These are phyloP conservation scores for Malacoctenus gilli DNA, from an alignment of 2,797 vertebrate species.

Conservation along the genomic window DNA sequence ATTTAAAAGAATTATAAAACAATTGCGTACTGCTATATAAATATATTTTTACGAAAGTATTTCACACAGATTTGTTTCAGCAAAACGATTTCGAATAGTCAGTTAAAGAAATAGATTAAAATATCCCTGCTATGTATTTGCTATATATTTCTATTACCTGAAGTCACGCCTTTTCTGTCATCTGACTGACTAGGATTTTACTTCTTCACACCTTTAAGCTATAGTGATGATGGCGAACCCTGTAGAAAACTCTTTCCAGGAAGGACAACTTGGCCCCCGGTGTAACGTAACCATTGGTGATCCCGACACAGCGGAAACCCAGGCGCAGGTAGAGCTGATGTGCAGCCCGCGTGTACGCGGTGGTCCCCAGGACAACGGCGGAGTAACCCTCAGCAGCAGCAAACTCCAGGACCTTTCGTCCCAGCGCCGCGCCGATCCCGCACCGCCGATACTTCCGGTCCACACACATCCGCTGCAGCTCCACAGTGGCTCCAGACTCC, in stretches of 20 bases:
- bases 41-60: too few species aligned
- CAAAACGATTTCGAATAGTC: too few species aligned
- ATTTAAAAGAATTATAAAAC: too few species aligned
- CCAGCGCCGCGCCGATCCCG: constrained; percentile 85
- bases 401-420: constrained; percentile 86
- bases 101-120: too few species aligned
- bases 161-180: neutral
- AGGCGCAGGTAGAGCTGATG: constrained; percentile 86
- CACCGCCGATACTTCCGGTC: constrained; percentile 79
- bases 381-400: constrained; percentile 81
- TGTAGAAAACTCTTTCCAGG: constrained; percentile 56
- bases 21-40: too few species aligned
- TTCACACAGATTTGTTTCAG: too few species aligned
- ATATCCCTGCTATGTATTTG: neutral
- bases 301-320: constrained; percentile 86
- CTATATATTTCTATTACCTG: too few species aligned
- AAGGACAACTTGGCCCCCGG: constrained; percentile 17
- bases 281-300: constrained; percentile 77
- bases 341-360: constrained; percentile 80
- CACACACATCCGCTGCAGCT: constrained; percentile 86
- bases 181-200: neutral
- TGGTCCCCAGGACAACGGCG: constrained; percentile 85
- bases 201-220: constrained; percentile 24
- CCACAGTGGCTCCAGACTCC: constrained; percentile 74
- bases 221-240: constrained; percentile 57